Base-by-base conservation (phyloP, 2,113 vertebrate species). In the Raphicerus campestris region DNA sequence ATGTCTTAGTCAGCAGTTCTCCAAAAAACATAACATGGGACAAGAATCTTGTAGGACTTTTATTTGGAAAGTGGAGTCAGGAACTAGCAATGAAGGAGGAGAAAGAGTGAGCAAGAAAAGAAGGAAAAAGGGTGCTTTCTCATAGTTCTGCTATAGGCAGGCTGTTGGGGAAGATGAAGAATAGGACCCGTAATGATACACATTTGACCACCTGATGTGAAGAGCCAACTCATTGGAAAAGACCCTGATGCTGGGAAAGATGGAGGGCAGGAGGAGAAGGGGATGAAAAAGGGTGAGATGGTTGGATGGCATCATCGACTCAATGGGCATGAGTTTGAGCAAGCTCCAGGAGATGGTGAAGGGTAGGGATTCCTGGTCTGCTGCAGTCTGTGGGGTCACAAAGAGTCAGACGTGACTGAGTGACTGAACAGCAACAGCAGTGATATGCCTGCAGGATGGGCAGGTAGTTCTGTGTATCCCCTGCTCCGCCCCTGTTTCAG, bases 11-110 rank as follows among this genome's bases (percentile, higher is more conserved):
- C 86, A 80, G 39, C 14, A 58, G 13, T 58, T 93, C 3, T 55
- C 10, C 11, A 45, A 49, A 82, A 93, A 61, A 6, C 10, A 22
- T 53, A 19, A 55, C 13, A 26, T 39, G 22, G 45, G 4, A 51
- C 20, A 73, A 81, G 9, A 13, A 35, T 81, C 70, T 73, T 81
- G 32, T 70, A 90, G 28, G 47, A 26, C 53, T 39, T 75, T 60
- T 53, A 24, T 87, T 45, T 87, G 28, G 51, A 91, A 91, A 24
- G 20, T 87, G 11, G 84, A 49, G 6, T 73, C n/a, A 91, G 51
- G 22, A 53, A 60, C 5, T 58, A 58, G 24, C 28, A 80, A 24
- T 47, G 24, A 80, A 45, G 10, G 35, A 66, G 58, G 47, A 17
- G 32, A 30, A 22, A 49, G 14, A 89, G 19, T 39, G 32, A 86